Conservation (phyloP, 2,888 invertebrate species). For the Stegana nigrithorax region DNA sequence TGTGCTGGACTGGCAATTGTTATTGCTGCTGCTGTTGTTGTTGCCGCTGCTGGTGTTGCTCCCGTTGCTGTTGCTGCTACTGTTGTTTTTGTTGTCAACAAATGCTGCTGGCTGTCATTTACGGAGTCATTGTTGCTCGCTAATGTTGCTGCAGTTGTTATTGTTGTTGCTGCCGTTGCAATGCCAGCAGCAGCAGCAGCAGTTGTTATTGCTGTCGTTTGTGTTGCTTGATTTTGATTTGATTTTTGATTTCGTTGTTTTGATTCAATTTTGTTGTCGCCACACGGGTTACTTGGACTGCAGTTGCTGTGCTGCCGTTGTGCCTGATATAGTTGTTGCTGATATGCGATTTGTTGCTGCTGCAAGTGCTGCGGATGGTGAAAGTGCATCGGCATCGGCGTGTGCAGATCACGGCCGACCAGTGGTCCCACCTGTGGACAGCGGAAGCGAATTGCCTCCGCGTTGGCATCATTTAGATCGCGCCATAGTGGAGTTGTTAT, state of each 20-base stretch:
- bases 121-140: not conserved
- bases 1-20: constrained; percentile 32
- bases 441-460: constrained; percentile 64
- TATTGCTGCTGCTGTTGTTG: constrained; percentile 6
- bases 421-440: constrained; percentile 65
- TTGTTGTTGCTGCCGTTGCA: constrained; percentile 12
- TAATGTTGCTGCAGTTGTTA: not conserved
- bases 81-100: constrained; percentile 16
- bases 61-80: constrained; percentile 7
- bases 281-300: constrained; percentile 25
- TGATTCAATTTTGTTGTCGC: constrained; percentile 16
- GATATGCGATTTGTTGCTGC: constrained; percentile 26
- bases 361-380: constrained; percentile 60
- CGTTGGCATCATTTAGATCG: constrained; percentile 58
- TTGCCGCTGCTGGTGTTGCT: constrained; percentile 14
- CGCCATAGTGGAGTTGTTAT: constrained; percentile 36
- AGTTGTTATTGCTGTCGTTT: constrained; percentile 8
- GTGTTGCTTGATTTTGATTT: constrained; percentile 36
- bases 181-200: constrained; percentile 6
- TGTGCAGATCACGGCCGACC: constrained; percentile 55
- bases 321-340: constrained; percentile 23
- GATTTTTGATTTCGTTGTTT: constrained; percentile 36
- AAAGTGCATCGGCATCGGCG: constrained; percentile 59
- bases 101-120: constrained; percentile 6
- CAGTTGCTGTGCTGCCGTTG: constrained; percentile 21